Conservation (phyloP, 2,113 vertebrate genomes). For the Ameiurus melas region DNA sequence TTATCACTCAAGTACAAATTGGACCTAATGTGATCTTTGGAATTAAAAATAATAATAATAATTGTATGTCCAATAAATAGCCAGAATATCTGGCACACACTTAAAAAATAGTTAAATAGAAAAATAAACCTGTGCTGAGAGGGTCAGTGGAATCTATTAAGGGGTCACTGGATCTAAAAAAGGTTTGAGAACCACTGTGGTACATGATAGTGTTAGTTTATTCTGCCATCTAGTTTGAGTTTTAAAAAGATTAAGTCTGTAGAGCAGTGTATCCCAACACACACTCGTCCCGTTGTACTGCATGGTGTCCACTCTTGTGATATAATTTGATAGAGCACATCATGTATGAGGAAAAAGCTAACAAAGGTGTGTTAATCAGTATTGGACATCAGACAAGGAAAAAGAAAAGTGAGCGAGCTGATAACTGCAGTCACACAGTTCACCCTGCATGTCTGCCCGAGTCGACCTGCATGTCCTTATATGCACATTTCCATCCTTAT, state of each 20-base stretch:
- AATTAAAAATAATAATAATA: background rate
- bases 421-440: background rate
- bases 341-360: background rate
- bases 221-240: background rate
- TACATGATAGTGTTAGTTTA: background rate
- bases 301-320: background rate
- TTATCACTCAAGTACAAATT: background rate
- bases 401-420: constrained; percentile 56
- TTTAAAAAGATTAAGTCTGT: background rate
- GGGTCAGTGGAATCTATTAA: background rate
- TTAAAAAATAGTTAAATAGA: background rate
- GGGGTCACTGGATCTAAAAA: background rate
- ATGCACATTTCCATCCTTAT: background rate
- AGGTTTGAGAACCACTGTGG: background rate
- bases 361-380: constrained; percentile 15
- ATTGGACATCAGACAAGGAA: background rate
- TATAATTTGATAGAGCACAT: background rate
- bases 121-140: background rate
- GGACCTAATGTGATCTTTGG: background rate
- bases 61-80: background rate
- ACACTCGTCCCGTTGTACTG: background rate
- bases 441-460: constrained; percentile 28
- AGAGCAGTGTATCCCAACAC: background rate
- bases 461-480: constrained; percentile 24
- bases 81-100: background rate